These are phyloP conservation scores for Thamnaconus septentrionalis DNA, from an alignment of 2,113 vertebrate genomes.

Conservation along the genomic window DNA sequence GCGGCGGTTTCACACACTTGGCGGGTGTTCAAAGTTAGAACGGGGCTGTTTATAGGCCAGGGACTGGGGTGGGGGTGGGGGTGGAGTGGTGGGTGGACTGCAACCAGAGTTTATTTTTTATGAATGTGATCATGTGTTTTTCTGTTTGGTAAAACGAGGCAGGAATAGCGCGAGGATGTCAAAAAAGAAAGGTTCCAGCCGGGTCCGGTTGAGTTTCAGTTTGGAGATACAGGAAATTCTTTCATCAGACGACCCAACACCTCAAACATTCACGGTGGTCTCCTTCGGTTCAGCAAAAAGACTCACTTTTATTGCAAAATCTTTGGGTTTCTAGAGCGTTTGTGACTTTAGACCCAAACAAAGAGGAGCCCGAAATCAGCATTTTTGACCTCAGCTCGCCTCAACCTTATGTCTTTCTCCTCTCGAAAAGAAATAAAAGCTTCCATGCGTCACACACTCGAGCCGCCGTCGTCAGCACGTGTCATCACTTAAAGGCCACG, in stretches of 20 bases:
- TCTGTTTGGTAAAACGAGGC: background rate
- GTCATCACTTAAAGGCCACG: too few relatives aligned
- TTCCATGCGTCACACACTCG: too few relatives aligned
- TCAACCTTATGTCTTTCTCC: too few relatives aligned
- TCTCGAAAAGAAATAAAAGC: too few relatives aligned
- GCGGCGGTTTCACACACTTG: slow-evolving; percentile 12
- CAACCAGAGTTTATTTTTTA: slow-evolving; percentile 25
- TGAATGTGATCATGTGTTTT: slow-evolving; percentile 21
- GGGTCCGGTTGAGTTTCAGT: slow-evolving; percentile 2
- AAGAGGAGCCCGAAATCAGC: background rate
- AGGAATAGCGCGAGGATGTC: background rate
- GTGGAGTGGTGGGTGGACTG: background rate
- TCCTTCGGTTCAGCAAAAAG: background rate
- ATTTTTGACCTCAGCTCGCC: too few relatives aligned
- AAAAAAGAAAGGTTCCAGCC: slow-evolving; percentile 8
- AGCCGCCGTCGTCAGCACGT: too few relatives aligned
- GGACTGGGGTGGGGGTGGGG: background rate
- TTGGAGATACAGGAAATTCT: slow-evolving; percentile 12
- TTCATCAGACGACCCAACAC: slow-evolving; percentile 3
- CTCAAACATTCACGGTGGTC: slow-evolving; percentile 28
- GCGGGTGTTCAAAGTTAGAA: slow-evolving; percentile 20
- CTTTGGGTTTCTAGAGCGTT: slow-evolving; percentile 9
- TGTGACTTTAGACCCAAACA: background rate
- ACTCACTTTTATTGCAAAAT: slow-evolving; percentile 19
- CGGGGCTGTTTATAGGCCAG: background rate